Evolutionary conservation across 2,113 vertebrate genomes (phyloP), one percentile per base, ranked within the genome.

Genomic region (Pterocles orientalis): DNA sequence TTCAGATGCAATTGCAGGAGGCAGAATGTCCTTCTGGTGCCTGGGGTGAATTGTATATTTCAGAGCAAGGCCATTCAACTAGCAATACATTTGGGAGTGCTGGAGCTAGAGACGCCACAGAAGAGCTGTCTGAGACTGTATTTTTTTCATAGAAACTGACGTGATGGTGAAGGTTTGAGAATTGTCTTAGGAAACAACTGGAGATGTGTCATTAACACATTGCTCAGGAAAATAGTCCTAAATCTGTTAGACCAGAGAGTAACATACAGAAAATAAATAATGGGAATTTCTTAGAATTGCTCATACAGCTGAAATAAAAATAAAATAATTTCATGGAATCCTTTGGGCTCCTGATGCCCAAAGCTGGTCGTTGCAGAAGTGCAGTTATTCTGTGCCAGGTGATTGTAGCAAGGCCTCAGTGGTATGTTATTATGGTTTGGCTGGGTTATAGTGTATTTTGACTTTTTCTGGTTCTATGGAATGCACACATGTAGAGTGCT

Each of bases 1-100:
- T 96, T 94, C 60, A 89, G 86, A 91, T 0, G 1, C 94, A 95
- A 92, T 80, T 92, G 66, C 56, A 79, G 65, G 61, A 94, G 86
- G 65, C 82, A 88, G 54, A 83, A 88, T 69, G 94, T 88, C 79
- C 73, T 94, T 88, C 68, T 60, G 26, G n/a, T 72, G 43, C 75
- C 61, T 45, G 41, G 61, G 71, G 31, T 73, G 51, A 91, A 7
- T 33, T 57, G 57, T 7, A 0, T 66, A 26, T 73, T 95, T 91
- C 69, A 73, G 81, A 81, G 13, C 36, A 87, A 90, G 88, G 51
- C 81, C 86, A 61, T 51, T 80, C 84, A 82, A 31, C 62, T 62
- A 41, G 57, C 54, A 45, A 1, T 69, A 56, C 28, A 10, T 94
- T 91, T 66, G 12, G 3, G 73, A 86, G 24, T 48, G n/a, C 64